These are phyloP conservation scores for Bucco capensis DNA, from an alignment of 2,113 vertebrate genomes.

Conservation along the genomic window DNA sequence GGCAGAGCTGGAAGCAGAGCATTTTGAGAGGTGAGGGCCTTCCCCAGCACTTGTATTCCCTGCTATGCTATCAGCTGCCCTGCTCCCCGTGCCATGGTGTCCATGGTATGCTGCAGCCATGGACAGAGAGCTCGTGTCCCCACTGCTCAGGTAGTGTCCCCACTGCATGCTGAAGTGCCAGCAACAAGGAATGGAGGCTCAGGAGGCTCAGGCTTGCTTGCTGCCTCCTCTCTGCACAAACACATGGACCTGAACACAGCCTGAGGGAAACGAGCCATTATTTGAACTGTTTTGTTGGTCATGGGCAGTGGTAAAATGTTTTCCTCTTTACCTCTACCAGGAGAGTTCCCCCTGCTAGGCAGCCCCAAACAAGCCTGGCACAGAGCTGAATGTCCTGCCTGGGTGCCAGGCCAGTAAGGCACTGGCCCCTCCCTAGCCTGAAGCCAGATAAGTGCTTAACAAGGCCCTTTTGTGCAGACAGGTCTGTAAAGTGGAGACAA, in stretches of 20 bases:
- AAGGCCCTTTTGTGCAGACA: constrained; percentile 26
- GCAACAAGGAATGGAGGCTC: fast-evolving
- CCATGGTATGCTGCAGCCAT: neutral
- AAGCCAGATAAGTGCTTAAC: constrained; percentile 34
- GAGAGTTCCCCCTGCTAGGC: neutral
- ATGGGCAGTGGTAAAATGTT: neutral
- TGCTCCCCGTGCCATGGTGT: neutral
- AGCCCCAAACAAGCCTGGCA: neutral
- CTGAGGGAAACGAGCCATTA: neutral
- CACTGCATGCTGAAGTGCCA: neutral
- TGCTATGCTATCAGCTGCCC: neutral
- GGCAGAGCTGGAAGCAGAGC: neutral
- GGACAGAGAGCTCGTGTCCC: neutral
- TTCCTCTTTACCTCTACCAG: constrained; percentile 5
- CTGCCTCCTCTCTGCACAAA: neutral
- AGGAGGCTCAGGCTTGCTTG: neutral
- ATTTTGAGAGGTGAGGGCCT: neutral
- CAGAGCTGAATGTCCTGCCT: neutral
- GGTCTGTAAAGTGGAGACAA: neutral
- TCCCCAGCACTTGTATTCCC: neutral
- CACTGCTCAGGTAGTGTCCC: neutral
- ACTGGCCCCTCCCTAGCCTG: neutral
- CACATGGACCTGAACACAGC: neutral
- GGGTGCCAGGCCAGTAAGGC: neutral
- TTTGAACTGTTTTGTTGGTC: constrained; percentile 18